Conservation (phyloP, 1,140 invertebrate genomes). For the Drosophila obscura region DNA sequence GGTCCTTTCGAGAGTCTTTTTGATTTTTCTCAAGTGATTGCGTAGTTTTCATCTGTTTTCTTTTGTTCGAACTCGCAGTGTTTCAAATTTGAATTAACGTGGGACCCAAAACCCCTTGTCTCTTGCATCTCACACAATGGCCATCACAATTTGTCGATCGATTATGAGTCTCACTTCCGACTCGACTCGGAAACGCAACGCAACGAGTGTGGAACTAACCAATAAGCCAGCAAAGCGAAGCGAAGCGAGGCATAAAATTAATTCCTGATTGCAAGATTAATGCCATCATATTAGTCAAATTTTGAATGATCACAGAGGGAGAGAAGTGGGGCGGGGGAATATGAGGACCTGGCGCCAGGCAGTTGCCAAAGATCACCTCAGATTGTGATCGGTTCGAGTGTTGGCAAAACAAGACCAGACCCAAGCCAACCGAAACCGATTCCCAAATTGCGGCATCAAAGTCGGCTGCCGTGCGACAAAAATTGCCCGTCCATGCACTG, state of each 20-base stretch:
- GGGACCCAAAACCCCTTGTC: conserved; percentile 32
- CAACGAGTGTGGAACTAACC: conserved; percentile 8
- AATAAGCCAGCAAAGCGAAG: neutral
- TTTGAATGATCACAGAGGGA: neutral
- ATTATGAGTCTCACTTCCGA: conserved; percentile 73
- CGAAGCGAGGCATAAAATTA: conserved; percentile 63
- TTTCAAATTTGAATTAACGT: conserved; percentile 82
- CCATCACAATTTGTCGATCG: conserved; percentile 77
- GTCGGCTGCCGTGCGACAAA: conserved; percentile 66
- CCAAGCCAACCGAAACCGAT: conserved; percentile 1
- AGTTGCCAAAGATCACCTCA: conserved; percentile 61
- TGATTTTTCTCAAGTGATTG: conserved; percentile 83
- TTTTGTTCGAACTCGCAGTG: conserved; percentile 62
- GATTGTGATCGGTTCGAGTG: conserved; percentile 54
- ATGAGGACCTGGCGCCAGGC: conserved; percentile 49
- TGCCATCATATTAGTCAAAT: conserved; percentile 31
- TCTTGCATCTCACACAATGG: conserved; percentile 59
- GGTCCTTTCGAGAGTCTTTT: conserved; percentile 63
- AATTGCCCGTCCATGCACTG: conserved; percentile 42
- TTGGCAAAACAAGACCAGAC: conserved; percentile 70
- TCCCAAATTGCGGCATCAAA: conserved; percentile 53
- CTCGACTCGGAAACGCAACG: conserved; percentile 22
- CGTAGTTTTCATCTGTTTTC: conserved; percentile 75
- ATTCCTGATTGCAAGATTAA: conserved; percentile 46
- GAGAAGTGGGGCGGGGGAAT: neutral